Evolutionary conservation across 1,140 invertebrate species (phyloP).

Genomic region (Epicauta chinensis): DNA sequence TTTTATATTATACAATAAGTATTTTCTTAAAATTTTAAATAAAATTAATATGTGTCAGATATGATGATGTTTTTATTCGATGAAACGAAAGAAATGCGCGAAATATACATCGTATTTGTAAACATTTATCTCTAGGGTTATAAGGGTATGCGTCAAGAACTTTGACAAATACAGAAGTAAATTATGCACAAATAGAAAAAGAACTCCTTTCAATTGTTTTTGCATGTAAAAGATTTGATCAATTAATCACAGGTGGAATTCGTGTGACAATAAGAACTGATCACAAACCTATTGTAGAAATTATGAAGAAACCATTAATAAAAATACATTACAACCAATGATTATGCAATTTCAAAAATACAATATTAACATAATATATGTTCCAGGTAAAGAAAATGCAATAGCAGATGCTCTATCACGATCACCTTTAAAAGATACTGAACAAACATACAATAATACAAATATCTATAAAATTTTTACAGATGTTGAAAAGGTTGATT

Average conservation of each 20-base stretch:
- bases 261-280: constrained; percentile 27
- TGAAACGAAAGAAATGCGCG: too few species aligned
- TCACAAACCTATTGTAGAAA: constrained; percentile 30
- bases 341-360: constrained; percentile 27
- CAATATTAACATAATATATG: constrained; percentile 16
- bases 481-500: too few species aligned
- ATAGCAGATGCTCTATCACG: constrained; percentile 6
- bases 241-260: constrained; percentile 37
- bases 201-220: constrained; percentile 32
- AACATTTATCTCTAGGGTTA: too few species aligned
- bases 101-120: too few species aligned
- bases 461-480: too few species aligned
- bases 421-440: neutral
- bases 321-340: constrained; percentile 27
- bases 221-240: constrained; percentile 31
- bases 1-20: too few species aligned
- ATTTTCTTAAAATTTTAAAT: too few species aligned
- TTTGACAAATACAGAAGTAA: constrained; percentile 34
- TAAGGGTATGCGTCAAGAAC: constrained; percentile 37
- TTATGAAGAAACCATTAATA: constrained; percentile 30
- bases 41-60: too few species aligned
- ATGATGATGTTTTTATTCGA: too few species aligned
- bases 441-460: neutral
- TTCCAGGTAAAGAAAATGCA: neutral
- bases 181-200: constrained; percentile 44